phyloP scores from a whole-genome alignment of 2,888 invertebrate genomes.

The Tenthredo distinguenda region DNA sequence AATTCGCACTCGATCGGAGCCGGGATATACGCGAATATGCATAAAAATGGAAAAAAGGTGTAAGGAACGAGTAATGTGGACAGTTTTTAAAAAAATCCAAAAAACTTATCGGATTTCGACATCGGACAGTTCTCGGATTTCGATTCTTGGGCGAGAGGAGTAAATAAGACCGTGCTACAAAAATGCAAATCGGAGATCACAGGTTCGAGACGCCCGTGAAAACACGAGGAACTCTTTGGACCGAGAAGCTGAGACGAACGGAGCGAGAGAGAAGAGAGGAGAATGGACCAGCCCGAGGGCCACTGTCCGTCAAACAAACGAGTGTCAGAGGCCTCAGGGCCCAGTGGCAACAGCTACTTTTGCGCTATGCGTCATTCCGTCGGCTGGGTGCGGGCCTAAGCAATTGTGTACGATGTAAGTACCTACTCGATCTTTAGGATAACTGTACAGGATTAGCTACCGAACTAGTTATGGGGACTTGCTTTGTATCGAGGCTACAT shows the following conservation, averaged over 20 bases:
- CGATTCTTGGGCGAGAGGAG: background rate
- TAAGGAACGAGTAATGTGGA: background rate
- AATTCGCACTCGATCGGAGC: constrained; percentile 33
- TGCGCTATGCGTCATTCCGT: constrained; percentile 49
- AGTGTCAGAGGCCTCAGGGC: constrained; percentile 48
- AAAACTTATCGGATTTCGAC: background rate
- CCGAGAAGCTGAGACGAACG: background rate
- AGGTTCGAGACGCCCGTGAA: background rate
- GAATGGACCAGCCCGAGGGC: constrained; percentile 42
- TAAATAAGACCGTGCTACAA: background rate
- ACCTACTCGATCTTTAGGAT: background rate
- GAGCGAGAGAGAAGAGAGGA: background rate
- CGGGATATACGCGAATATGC: background rate
- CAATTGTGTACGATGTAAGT: constrained; percentile 9
- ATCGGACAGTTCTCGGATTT: background rate
- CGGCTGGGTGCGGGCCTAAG: constrained; percentile 46
- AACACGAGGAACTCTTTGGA: background rate
- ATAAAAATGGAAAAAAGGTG: too few relatives aligned
- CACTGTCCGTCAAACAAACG: constrained; percentile 50
- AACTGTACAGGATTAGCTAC: background rate
- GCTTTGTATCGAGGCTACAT: background rate
- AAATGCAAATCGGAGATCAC: constrained; percentile 18
- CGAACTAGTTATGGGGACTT: constrained; percentile 17
- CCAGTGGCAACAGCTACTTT: constrained; percentile 45
- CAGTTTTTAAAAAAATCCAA: background rate